Evolutionary conservation across 1,140 invertebrate genomes (phyloP), one percentile per base, ranked within the genome.

Genomic region (Magallana ariakensis): DNA sequence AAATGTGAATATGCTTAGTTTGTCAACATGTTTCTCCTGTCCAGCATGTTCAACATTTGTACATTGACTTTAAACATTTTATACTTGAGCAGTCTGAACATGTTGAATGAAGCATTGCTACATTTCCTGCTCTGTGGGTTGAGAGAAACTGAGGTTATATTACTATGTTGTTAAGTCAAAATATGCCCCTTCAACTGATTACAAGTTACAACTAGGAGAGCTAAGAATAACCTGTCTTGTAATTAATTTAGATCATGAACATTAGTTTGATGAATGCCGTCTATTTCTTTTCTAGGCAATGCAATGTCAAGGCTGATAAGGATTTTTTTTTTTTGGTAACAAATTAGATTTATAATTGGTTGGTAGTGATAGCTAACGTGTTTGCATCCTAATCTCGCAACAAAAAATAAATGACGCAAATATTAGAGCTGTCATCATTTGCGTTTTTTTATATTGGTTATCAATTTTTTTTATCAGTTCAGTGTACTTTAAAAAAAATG

Each of bases 51-150:
- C 33, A n/a, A 60, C 58, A 60, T 70, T 1, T 70, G 66, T 26
- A 70, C 22, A 26, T 70, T 1, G 0, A 70, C 66, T 9, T 11
- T 33, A 22, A 13, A 33, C 19, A 11, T 70, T 22, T 26, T 70
- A 13, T 70, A 26, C 22, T 26, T 13, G 33, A 19, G n/a, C 22
- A n/a, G 62, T 66, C 10, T 19, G 7, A 26, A 70, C 66, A 70
- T 70, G 19, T 70, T 70, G 66, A 70, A 70, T 70, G 66, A 70
- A 33, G 33, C 66, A 13, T 70, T 70, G 22, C 19, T 13, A 70
- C 22, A 70, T 70, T 70, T 70, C 66, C 66, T 70, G 66, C 33
- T 33, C 19, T 26, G 66, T 4, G 13, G 33, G 66, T 70, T 22
- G 22, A 70, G 66, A 70, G 22, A 26, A 26, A 70, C 19, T 70